Conservation (phyloP, 2,888 invertebrate genomes). For the Orthonevra nobilis region DNA sequence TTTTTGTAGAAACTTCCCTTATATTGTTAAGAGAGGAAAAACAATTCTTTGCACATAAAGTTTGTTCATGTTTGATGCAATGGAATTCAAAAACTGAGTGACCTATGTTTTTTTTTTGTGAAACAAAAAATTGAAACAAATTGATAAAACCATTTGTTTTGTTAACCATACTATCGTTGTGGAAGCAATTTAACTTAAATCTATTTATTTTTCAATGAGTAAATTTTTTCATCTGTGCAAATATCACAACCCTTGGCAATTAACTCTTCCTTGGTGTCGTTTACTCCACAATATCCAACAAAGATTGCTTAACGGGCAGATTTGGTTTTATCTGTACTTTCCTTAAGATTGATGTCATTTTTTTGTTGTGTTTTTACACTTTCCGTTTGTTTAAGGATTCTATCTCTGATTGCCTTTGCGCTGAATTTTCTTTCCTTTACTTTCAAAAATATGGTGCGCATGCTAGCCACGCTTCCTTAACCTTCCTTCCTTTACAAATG, state of each 20-base stretch:
- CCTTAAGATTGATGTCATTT: too few relatives aligned
- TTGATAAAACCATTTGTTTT: conserved; percentile 8
- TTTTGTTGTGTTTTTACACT: too few relatives aligned
- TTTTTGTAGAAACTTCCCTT: conserved; percentile 11
- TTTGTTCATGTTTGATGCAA: conserved; percentile 11
- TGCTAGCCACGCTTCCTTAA: too few relatives aligned
- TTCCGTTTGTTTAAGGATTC: too few relatives aligned
- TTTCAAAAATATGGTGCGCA: too few relatives aligned
- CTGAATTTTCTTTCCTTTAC: too few relatives aligned
- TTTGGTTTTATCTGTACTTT: conserved; percentile 5
- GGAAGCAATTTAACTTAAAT: too few relatives aligned
- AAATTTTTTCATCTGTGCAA: background rate
- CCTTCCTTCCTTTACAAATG: too few relatives aligned
- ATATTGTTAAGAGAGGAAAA: conserved; percentile 8
- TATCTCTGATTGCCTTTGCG: too few relatives aligned
- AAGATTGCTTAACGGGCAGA: conserved; percentile 7
- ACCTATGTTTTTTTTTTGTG: conserved; percentile 6
- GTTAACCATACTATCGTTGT: background rate
- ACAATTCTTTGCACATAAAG: background rate
- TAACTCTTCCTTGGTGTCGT: conserved; percentile 1
- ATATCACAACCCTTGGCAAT: background rate
- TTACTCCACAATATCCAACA: background rate
- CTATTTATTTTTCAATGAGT: too few relatives aligned
- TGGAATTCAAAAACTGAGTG: conserved; percentile 11
- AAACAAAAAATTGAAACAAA: too few relatives aligned